Evolutionary conservation across 2,113 vertebrate species (phyloP).

Genomic region (Myocastor coypus): DNA sequence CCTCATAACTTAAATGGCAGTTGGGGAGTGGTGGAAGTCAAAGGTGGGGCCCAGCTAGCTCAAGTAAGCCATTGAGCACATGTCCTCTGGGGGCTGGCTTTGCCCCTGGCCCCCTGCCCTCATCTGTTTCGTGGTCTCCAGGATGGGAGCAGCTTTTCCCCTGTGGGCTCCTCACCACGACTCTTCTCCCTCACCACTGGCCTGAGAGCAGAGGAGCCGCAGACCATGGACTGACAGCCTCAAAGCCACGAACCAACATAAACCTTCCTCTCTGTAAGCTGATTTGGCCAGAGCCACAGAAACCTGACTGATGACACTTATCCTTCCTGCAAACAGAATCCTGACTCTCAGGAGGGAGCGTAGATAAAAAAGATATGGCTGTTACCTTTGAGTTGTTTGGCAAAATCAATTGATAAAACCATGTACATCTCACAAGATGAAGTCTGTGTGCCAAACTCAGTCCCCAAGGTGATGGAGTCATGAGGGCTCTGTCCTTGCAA

Average conservation of each 20-base stretch:
- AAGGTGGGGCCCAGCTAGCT: not conserved
- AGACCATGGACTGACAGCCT: not conserved
- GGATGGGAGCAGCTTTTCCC: not conserved
- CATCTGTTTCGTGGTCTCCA: not conserved
- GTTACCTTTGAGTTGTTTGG: not conserved
- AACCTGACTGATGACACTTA: not conserved
- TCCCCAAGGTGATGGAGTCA: not conserved
- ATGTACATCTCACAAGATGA: not conserved
- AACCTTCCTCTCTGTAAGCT: not conserved
- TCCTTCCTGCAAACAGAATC: not conserved
- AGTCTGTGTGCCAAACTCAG: not conserved
- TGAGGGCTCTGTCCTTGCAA: not conserved
- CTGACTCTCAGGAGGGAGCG: not conserved
- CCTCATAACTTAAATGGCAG: not conserved
- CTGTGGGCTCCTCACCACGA: not conserved
- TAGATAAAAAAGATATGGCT: slow-evolving; percentile 10
- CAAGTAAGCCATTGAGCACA: not conserved
- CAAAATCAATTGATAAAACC: not conserved
- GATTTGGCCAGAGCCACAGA: not conserved
- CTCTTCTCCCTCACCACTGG: not conserved
- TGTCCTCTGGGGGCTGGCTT: not conserved
- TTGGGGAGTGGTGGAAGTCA: not conserved
- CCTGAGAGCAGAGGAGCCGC: not conserved
- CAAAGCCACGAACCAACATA: not conserved
- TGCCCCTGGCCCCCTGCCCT: not conserved